Conservation (phyloP, 2,888 invertebrate species). For the Xestoiulus laeticollis region DNA sequence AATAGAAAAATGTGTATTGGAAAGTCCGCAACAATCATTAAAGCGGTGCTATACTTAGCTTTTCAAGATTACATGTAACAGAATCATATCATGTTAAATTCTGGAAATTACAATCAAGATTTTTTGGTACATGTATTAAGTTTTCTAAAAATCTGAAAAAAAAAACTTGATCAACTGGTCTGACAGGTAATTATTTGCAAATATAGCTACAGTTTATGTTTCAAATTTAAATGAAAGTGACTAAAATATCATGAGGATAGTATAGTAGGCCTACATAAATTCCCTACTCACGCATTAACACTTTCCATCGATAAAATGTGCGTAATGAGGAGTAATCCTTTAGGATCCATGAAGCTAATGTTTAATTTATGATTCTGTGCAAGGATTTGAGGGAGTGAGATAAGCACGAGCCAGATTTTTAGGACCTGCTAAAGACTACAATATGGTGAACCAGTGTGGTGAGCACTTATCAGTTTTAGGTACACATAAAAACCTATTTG, state of each 20-base stretch:
- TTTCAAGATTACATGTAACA: no score
- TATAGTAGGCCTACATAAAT: background rate
- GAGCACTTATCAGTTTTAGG: constrained; percentile 20
- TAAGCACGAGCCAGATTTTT: constrained; percentile 22
- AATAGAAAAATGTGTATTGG: no score
- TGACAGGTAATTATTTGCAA: background rate
- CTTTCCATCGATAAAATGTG: constrained; percentile 26
- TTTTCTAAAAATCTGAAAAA: no score
- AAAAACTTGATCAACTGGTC: no score
- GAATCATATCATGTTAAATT: no score
- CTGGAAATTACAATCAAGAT: no score
- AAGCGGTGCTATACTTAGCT: no score
- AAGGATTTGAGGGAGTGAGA: constrained; percentile 11
- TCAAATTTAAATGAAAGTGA: background rate
- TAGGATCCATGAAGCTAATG: constrained; percentile 26
- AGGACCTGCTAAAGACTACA: constrained; percentile 18
- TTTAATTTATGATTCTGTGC: constrained; percentile 26
- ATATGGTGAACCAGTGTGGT: background rate
- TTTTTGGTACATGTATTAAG: no score
- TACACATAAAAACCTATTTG: constrained; percentile 6
- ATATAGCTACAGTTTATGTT: background rate
- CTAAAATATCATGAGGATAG: background rate
- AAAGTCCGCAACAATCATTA: no score
- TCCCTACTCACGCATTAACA: constrained; percentile 12
- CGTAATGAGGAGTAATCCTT: constrained; percentile 20